Evolutionary conservation across 1,140 invertebrate species (phyloP).

Genomic region (Lutraria rhynchaena): DNA sequence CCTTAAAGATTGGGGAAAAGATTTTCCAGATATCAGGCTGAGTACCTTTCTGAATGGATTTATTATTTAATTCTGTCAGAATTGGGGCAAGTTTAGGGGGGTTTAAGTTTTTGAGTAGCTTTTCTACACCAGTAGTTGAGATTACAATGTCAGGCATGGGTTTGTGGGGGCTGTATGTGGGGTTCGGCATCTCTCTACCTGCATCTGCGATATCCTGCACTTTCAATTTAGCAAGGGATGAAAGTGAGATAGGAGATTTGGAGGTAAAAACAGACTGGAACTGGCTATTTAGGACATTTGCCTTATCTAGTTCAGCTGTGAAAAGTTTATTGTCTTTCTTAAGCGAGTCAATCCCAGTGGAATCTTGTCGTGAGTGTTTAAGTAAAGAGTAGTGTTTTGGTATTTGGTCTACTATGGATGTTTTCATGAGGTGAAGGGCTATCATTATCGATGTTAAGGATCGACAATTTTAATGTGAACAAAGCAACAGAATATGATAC

Average conservation of each 20-base stretch:
- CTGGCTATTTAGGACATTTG: too few species aligned
- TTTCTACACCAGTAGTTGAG: constrained; percentile 12
- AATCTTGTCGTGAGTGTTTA: constrained; percentile 8
- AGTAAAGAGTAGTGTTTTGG: constrained; percentile 10
- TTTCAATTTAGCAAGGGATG: constrained; percentile 31
- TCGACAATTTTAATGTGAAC: neutral
- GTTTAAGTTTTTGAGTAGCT: constrained; percentile 30
- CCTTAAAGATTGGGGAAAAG: constrained; percentile 6
- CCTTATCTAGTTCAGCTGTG: constrained; percentile 12
- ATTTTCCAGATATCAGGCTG: neutral
- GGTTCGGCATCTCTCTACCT: constrained; percentile 1
- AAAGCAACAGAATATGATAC: neutral
- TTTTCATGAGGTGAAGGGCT: too few species aligned
- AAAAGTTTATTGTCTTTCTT: neutral
- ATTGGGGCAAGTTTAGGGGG: constrained; percentile 31
- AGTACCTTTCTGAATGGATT: neutral
- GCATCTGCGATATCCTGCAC: neutral
- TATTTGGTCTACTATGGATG: too few species aligned
- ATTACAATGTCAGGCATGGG: constrained; percentile 22
- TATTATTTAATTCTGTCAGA: neutral
- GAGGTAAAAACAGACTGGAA: too few species aligned
- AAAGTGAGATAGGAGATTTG: neutral
- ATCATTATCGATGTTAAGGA: too few species aligned
- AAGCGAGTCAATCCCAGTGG: neutral
- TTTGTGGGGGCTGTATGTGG: neutral